Evolutionary conservation across 2,797 vertebrate species (phyloP), one percentile per base, ranked within the genome.

Genomic region (Gadopsis marmoratus): DNA sequence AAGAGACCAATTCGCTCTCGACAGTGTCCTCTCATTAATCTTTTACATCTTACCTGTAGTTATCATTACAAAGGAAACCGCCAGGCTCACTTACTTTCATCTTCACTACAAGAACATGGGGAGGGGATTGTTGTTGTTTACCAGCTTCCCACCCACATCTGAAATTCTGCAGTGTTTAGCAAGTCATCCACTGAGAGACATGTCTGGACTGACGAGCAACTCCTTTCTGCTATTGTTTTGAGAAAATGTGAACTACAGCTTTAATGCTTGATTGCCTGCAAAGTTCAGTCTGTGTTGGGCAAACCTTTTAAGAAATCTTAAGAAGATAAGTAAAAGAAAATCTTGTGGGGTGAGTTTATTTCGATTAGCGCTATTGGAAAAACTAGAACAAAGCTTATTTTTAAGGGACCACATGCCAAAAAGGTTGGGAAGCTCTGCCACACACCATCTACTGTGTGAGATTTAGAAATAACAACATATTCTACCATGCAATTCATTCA

Each of bases 81-180:
- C 68, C 90, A 88, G 67, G 37, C 63, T 83, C 64, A 54, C 78
- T 79, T 76, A 69, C 85, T 92, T 92, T 93, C 74, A 92, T 91
- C 89, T 84, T 79, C 69, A 51, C 76, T 13, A 71, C 50, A 61
- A 58, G 71, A 87, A 77, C 47, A 55, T 35, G 14, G 60, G 47
- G 37, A 39, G 33, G 47, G 23, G 55, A 37, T 75, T 83, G 71
- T 78, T 87, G 75, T 89, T 92, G 60, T 89, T 80, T 83, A 77
- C 87, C 73, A 72, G 55, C 65, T 76, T 71, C 61, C 74, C 67
- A 75, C 79, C 78, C 39, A 77, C 68, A 43, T 76, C 74, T 76
- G 82, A 87, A 61, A 67, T 66, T 74, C 65, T 83, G 62, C 65
- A 64, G 55, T 77, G 63, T 84, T 86, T 74, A 78, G 78, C 48